These are phyloP conservation scores for Sitophilus oryzae DNA, from an alignment of 1,140 invertebrate genomes.

Conservation along the genomic window DNA sequence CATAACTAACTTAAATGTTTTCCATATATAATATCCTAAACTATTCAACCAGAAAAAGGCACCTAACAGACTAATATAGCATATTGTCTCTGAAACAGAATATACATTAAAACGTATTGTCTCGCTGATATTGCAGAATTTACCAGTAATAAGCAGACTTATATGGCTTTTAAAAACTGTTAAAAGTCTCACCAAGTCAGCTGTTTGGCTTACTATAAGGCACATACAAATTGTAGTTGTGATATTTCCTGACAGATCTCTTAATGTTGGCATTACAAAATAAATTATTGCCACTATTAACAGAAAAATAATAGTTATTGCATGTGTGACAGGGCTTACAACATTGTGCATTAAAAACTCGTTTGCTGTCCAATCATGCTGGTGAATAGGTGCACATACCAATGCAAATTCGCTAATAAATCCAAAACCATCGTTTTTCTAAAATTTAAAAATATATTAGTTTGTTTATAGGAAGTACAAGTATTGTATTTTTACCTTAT, in stretches of 20 bases:
- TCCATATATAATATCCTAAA: slow-evolving; percentile 80
- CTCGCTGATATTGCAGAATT: background rate
- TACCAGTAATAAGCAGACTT: slow-evolving; percentile 70
- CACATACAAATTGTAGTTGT: slow-evolving; percentile 72
- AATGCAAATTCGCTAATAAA: slow-evolving; percentile 59
- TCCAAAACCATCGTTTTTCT: slow-evolving; percentile 42
- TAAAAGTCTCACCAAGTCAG: slow-evolving; percentile 70
- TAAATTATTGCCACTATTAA: slow-evolving; percentile 73
- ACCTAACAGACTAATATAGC: slow-evolving; percentile 66
- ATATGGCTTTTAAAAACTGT: slow-evolving; percentile 72
- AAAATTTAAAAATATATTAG: slow-evolving; percentile 14
- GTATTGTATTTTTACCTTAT: slow-evolving; percentile 53
- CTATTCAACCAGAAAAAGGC: slow-evolving; percentile 81
- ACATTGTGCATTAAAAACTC: slow-evolving; percentile 67
- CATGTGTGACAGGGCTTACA: slow-evolving; percentile 68
- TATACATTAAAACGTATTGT: background rate
- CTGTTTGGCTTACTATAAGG: slow-evolving; percentile 67
- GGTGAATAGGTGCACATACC: slow-evolving; percentile 64
- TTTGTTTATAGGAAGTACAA: background rate
- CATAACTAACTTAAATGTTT: slow-evolving; percentile 63
- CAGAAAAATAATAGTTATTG: slow-evolving; percentile 62
- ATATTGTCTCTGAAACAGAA: slow-evolving; percentile 59
- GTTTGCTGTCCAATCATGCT: slow-evolving; percentile 61
- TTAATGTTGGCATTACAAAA: slow-evolving; percentile 73
- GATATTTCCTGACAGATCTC: slow-evolving; percentile 77